phyloP scores from a whole-genome alignment of 1,140 invertebrate genomes.

The Camponotus floridanus region DNA sequence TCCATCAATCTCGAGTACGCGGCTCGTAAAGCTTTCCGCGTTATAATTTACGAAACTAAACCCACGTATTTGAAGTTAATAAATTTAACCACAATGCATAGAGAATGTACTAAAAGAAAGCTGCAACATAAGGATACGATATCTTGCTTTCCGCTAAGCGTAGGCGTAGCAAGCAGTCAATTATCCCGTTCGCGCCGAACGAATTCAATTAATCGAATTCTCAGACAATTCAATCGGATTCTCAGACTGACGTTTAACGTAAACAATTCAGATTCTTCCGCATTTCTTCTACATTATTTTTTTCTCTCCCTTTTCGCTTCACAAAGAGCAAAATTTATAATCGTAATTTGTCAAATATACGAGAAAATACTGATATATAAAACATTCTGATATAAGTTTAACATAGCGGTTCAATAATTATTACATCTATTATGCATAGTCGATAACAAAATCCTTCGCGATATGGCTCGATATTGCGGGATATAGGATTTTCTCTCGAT shows the following conservation, averaged over 20 bases:
- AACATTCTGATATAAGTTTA: neutral
- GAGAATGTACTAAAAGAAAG: neutral
- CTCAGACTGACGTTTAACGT: neutral
- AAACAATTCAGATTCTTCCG: constrained; percentile 10
- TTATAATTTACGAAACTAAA: constrained; percentile 35
- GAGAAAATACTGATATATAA: constrained; percentile 15
- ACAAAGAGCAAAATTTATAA: constrained; percentile 35
- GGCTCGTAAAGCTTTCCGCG: constrained; percentile 43
- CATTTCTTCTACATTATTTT: neutral
- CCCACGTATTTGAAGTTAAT: constrained; percentile 46
- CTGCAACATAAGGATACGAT: neutral
- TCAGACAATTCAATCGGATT: constrained; percentile 33
- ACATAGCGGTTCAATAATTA: neutral
- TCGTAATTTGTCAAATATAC: neutral
- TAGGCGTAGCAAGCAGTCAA: constrained; percentile 34
- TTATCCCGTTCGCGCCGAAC: constrained; percentile 35
- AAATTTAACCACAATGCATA: constrained; percentile 41
- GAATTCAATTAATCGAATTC: constrained; percentile 41
- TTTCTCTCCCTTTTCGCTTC: neutral
- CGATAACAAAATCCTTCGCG: neutral
- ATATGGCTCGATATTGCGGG: constrained; percentile 8
- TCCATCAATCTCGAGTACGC: constrained; percentile 31
- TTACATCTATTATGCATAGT: neutral
- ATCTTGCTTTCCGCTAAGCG: constrained; percentile 11
- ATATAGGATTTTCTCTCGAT: neutral